Evolutionary conservation across 2,113 vertebrate genomes (phyloP).

Genomic region (Brachionichthys hirsutus): DNA sequence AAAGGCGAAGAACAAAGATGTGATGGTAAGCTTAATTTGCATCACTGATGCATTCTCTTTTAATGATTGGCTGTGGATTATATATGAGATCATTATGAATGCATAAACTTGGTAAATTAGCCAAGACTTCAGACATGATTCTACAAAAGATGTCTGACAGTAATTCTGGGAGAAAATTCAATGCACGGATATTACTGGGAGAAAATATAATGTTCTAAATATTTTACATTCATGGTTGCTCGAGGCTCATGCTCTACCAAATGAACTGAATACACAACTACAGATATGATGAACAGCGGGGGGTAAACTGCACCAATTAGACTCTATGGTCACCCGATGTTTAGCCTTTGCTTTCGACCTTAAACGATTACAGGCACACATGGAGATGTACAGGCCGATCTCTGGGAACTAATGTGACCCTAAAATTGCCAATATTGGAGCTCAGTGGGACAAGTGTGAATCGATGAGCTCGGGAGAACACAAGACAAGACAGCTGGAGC

Average conservation of each 20-base stretch:
- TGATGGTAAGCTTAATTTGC: constrained; percentile 29
- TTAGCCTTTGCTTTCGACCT: constrained; percentile 66
- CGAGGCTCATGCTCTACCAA: too few relatives aligned
- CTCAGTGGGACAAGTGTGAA: constrained; percentile 64
- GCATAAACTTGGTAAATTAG: constrained; percentile 26
- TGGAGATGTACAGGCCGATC: constrained; percentile 67
- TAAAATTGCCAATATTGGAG: constrained; percentile 73
- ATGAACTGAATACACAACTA: too few relatives aligned
- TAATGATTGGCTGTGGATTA: constrained; percentile 25
- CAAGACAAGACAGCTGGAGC: constrained; percentile 60
- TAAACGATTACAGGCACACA: constrained; percentile 64
- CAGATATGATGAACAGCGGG: not conserved
- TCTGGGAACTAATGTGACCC: constrained; percentile 68
- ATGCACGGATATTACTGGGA: not conserved
- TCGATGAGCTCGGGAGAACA: constrained; percentile 26
- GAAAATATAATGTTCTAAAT: too few relatives aligned
- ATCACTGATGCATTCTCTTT: constrained; percentile 33
- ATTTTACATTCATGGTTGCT: too few relatives aligned
- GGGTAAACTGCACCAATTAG: constrained; percentile 37
- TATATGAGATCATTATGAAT: constrained; percentile 20
- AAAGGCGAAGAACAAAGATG: constrained; percentile 19
- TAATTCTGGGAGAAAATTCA: constrained; percentile 5
- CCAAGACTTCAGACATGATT: constrained; percentile 10
- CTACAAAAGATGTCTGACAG: not conserved
- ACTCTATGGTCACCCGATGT: constrained; percentile 44